Conservation (phyloP, 2,888 invertebrate species). For the Zhengitettix transpicula region DNA sequence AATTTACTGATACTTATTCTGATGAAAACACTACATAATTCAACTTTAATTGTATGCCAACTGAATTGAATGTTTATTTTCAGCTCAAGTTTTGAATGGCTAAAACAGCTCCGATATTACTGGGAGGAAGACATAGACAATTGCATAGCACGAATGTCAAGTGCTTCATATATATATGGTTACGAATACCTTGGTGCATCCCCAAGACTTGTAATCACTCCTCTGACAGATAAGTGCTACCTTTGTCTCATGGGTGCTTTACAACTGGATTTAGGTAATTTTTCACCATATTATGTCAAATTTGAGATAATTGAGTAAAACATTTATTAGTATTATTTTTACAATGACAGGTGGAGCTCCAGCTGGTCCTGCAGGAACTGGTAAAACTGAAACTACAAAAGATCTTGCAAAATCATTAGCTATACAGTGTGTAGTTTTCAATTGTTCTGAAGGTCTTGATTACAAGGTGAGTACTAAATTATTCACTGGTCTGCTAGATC, state of each 20-base stretch:
- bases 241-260: constrained; percentile 80
- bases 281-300: neutral
- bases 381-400: constrained; percentile 83
- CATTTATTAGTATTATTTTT: neutral
- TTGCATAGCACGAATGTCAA: constrained; percentile 70
- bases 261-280: constrained; percentile 55
- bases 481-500: neutral
- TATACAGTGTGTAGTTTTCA: constrained; percentile 81
- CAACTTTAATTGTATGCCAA: no score
- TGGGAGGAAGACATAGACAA: constrained; percentile 65
- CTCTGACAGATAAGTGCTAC: constrained; percentile 76
- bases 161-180: constrained; percentile 66
- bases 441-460: constrained; percentile 67
- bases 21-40: no score
- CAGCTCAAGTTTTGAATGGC: constrained; percentile 70
- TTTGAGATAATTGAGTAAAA: neutral
- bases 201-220: constrained; percentile 74
- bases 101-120: constrained; percentile 79
- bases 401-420: constrained; percentile 77
- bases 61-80: constrained; percentile 6
- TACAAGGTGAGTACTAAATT: constrained; percentile 25
- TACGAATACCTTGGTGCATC: constrained; percentile 84
- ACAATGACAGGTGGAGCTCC: constrained; percentile 55
- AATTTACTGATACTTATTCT: no score
- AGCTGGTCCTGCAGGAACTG: constrained; percentile 76